Evolutionary conservation across 2,888 invertebrate species (phyloP), one percentile per base, ranked within the genome.

Genomic region (Pollenia griseotomentosa): DNA sequence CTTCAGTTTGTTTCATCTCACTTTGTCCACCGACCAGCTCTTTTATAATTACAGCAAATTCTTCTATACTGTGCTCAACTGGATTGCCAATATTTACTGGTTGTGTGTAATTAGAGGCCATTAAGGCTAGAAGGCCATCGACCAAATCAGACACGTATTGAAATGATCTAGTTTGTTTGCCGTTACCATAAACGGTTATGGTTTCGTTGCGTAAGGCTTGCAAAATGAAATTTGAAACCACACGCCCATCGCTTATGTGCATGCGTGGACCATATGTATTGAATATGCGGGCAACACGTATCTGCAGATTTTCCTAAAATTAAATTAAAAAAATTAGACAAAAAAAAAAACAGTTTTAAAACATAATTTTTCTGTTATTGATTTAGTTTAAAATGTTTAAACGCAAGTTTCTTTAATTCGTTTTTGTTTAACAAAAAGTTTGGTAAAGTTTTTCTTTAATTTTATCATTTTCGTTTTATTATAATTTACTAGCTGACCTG

Each of bases 231-330:
- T 99, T 99, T 14, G 99, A 99, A 1, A 99, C 99, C 0, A 99
- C 92, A 55, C 99, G 95, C 1, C 99, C 99, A 93, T 99, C 99
- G 88, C 99, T 98, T 95, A 98, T 98, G 91, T 99, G 99, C 99
- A 99, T 99, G 90, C 99, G 94, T 0, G 99, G 99, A 0, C 99
- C 99, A 92, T 98, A 99, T 0, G 99, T 99, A 93, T 99, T 99
- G 94, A 99, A 99, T 90, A 99, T 99, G 88, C 99, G 95, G 2
- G 99, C 99, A 10, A 99, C 99, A 74, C 99, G 95, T 0, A 99
- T 98, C 63, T 97, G 95, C 42, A 99, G 97, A 70, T 97, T 97
- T 93, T 99, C 99, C 95, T 92, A 73, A 51, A 74, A 68, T 11
- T 92, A 73, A 51, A 74, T 63, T 9, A 63, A 12, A 55, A 16